Evolutionary conservation across 2,113 vertebrate species (phyloP), one percentile per base, ranked within the genome.

Genomic region (Cyanocitta stelleri): DNA sequence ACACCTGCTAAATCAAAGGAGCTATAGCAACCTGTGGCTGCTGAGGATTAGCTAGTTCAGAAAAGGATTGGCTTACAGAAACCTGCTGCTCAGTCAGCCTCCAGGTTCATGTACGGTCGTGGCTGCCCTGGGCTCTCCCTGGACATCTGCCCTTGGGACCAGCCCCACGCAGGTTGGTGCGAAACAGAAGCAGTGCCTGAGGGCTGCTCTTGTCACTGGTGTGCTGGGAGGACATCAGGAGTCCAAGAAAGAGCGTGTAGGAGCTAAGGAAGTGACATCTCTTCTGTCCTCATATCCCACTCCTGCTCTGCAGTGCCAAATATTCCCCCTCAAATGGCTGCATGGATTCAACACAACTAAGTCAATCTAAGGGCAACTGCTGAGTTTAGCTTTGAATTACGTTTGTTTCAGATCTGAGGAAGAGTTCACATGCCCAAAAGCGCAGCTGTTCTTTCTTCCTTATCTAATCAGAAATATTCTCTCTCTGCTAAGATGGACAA

Each of bases 1-100:
- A 97, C 90, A 96, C 93, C 76, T 86, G 90, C 91, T 94, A 96
- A 97, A 97, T 95, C 93, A 94, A 95, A 94, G 95, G 49, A 92
- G 69, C 92, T 96, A 93, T 95, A 96, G 93, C 93, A 97, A 94
- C 88, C 93, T 93, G 95, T 95, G 87, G 93, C 88, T 96, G 88
- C 90, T 87, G 84, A 96, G 88, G 92, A 94, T 93, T 96, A 92
- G 61, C 85, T 94, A 63, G 86, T 93, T 93, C 90, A 92, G 69
- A 73, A 66, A 74, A 84, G 76, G 88, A 87, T 93, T 90, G 93
- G 77, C 64, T 78, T 81, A 64, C 64, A 86, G 69, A 89, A 94
- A 81, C 51, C 83, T 0, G 0, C 76, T 68, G 83, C 49, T 88
- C 76, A 62, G 76, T 37, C 4, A 3, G 35, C 27, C 30, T 55